Percentiles rank a stretch among this genome's conserved stretches.
These are phyloP conservation scores for Brachionus manjavacas DNA, from an alignment of 1,140 invertebrate species.

Conservation along the genomic window DNA sequence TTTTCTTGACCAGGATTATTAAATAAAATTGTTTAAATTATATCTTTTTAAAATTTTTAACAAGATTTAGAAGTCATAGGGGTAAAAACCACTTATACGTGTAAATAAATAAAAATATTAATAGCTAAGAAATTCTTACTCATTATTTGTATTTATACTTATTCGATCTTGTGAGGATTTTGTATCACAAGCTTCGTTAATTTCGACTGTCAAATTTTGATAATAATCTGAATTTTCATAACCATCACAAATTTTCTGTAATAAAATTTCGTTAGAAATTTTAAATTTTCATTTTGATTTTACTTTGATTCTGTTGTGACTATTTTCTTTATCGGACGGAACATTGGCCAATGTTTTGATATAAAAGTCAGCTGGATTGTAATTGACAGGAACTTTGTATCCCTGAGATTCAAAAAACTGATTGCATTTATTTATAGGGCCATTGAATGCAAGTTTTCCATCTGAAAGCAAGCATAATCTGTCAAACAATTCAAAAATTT, in stretches of 20 bases:
- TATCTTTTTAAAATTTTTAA: too few relatives aligned
- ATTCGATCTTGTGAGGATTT: neutral
- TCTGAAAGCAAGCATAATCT: slow-evolving; percentile 79
- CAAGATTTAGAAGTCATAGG: too few relatives aligned
- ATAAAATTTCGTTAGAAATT: neutral
- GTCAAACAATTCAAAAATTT: slow-evolving; percentile 88
- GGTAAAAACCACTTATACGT: too few relatives aligned
- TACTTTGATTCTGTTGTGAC: slow-evolving; percentile 44
- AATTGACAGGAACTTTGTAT: slow-evolving; percentile 65
- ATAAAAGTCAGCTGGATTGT: slow-evolving; percentile 91
- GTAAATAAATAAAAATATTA: too few relatives aligned
- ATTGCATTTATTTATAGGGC: slow-evolving; percentile 70
- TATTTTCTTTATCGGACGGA: slow-evolving; percentile 71
- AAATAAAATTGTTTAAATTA: too few relatives aligned
- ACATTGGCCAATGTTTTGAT: slow-evolving; percentile 82
- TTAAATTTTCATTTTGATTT: neutral
- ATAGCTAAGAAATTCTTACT: neutral
- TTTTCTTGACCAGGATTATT: too few relatives aligned
- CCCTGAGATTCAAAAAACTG: slow-evolving; percentile 67
- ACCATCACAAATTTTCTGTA: slow-evolving; percentile 33
- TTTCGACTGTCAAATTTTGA: neutral
- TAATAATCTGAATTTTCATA: neutral
- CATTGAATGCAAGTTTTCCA: slow-evolving; percentile 81
- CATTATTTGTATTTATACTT: neutral
- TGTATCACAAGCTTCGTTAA: neutral